Conservation (phyloP, 2,113 vertebrate genomes). For the Ictidomys tridecemlineatus region DNA sequence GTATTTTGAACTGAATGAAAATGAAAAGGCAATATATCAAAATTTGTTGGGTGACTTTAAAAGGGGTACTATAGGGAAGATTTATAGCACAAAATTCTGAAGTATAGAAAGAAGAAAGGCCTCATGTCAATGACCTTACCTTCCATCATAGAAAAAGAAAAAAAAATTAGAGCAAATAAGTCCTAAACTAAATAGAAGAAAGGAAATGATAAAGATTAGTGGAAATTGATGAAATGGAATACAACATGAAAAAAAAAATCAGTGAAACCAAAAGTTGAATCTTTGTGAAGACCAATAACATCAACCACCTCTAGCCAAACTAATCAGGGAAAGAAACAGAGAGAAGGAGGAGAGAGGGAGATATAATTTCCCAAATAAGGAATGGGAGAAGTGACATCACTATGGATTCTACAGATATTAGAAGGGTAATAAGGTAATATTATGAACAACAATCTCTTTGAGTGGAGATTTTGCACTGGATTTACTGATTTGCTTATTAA, state of each 20-base stretch:
- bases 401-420: neutral
- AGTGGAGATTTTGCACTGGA: neutral
- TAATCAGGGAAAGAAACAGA: neutral
- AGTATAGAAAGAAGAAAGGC: neutral
- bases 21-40: slow-evolving; percentile 18
- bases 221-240: neutral
- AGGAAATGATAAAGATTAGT: slow-evolving; percentile 1
- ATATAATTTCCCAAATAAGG: slow-evolving; percentile 33
- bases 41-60: neutral
- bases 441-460: slow-evolving; percentile 12
- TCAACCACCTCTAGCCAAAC: slow-evolving; percentile 13
- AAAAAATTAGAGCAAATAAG: neutral
- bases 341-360: neutral
- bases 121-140: neutral
- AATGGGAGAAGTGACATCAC: neutral
- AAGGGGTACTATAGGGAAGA: neutral
- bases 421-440: neutral
- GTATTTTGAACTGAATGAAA: slow-evolving; percentile 39
- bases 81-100: neutral
- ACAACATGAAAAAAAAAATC: neutral
- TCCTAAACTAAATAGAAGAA: neutral
- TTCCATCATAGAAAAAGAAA: neutral
- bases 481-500: neutral
- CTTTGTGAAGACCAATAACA: neutral
- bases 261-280: slow-evolving; percentile 21